Evolutionary conservation across 2,113 vertebrate genomes (phyloP), one percentile per base, ranked within the genome.

Genomic region (Ceratotherium simum): DNA sequence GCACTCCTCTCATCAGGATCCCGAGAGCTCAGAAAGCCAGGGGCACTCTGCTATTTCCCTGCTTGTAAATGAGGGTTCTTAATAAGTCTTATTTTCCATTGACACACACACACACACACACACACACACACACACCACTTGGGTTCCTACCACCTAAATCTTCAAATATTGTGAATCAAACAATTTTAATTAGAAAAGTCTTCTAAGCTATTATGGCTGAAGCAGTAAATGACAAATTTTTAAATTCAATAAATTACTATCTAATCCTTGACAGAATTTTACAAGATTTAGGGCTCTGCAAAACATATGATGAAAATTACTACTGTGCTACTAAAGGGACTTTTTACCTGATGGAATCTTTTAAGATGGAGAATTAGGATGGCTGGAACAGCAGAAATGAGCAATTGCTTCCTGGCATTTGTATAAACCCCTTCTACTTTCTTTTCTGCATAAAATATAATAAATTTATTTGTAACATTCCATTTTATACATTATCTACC

Each of bases 341-440:
- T 98, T 98, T 98, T 98, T 98, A 99, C 99, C 99, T 99, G 99
- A 97, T 99, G 99, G 97, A 99, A 99, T 96, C 99, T 99, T 99
- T 99, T 99, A 62, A 99, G 99, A 96, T 99, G 99, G 73, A 99
- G 99, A 89, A 99, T 99, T 97, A 99, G 99, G 97, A 99, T 98
- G 39, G 99, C 99, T 97, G 99, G 99, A 97, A 99, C 99, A 11
- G 99, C 99, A 81, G 99, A 99, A 98, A 99, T 99, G 86, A 99
- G 99, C 92, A 99, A 98, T 97, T 99, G 99, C 92, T 99, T 99
- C 86, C 99, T 99, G 56, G 99, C 99, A 69, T 99, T 99, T 85
- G 99, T 99, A 98, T 99, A 99, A 84, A 99, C 98, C 73, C 99
- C 99, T 96, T 99, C 99, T 82, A 96, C 83, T 92, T 99, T 99